phyloP scores from a whole-genome alignment of 2,888 invertebrate species.

The Heliothis peltigera region DNA sequence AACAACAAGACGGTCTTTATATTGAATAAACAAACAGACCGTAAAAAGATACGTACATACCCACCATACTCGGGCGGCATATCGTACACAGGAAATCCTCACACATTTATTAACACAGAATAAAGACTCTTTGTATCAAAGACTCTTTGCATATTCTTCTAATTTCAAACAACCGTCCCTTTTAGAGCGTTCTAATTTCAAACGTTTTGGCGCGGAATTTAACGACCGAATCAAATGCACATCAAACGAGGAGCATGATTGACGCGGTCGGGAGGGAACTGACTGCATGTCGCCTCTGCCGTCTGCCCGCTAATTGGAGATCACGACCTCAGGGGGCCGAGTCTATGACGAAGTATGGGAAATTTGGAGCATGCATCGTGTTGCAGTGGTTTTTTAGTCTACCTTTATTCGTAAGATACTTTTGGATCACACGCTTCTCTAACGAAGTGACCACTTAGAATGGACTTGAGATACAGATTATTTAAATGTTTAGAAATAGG shows the following conservation, averaged over 20 bases:
- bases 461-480: too few relatives aligned
- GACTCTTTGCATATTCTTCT: constrained; percentile 27
- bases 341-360: constrained; percentile 37
- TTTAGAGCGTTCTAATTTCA: constrained; percentile 27
- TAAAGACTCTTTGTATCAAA: constrained; percentile 25
- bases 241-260: constrained; percentile 41
- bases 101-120: constrained; percentile 21
- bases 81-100: constrained; percentile 23
- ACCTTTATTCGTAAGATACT: too few relatives aligned
- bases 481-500: too few relatives aligned
- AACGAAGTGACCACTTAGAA: too few relatives aligned
- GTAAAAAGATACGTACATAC: constrained; percentile 52
- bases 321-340: constrained; percentile 54
- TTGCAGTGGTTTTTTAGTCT: not conserved
- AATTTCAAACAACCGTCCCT: constrained; percentile 21
- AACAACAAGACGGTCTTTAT: not conserved
- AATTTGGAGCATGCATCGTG: constrained; percentile 12
- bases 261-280: constrained; percentile 26
- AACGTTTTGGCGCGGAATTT: constrained; percentile 39
- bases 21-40: constrained; percentile 1
- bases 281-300: constrained; percentile 47
- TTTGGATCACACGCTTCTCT: too few relatives aligned
- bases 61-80: constrained; percentile 35
- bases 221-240: constrained; percentile 35
- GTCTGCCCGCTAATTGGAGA: constrained; percentile 57